Conservation (phyloP, 2,113 vertebrate genomes). For the Larimichthys crocea region DNA sequence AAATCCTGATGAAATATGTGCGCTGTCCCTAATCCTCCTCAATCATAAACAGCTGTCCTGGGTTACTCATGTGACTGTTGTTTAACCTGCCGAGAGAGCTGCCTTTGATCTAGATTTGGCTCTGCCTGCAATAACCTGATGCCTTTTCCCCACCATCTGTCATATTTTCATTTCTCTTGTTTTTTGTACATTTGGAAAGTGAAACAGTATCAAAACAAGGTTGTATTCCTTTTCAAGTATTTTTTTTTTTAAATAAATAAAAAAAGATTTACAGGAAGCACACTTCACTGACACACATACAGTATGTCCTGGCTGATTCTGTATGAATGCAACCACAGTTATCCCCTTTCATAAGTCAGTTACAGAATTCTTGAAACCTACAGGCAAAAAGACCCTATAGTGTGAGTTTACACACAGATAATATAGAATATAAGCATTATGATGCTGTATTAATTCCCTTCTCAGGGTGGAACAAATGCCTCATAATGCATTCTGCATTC, state of each 20-base stretch:
- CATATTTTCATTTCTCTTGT: slow-evolving; percentile 47
- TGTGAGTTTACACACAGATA: slow-evolving; percentile 31
- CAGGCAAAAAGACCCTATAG: slow-evolving; percentile 12
- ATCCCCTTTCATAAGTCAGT: neutral
- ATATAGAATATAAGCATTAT: slow-evolving; percentile 38
- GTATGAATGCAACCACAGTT: neutral
- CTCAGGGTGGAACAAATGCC: slow-evolving; percentile 30
- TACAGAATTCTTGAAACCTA: slow-evolving; percentile 18
- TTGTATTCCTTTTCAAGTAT: neutral
- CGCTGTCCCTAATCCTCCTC: slow-evolving; percentile 74
- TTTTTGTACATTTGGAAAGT: slow-evolving; percentile 34
- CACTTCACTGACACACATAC: slow-evolving; percentile 5
- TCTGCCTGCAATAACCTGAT: slow-evolving; percentile 58
- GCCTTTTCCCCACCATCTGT: slow-evolving; percentile 74
- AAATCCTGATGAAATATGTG: slow-evolving; percentile 81
- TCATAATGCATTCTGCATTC: slow-evolving; percentile 23
- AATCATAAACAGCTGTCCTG: slow-evolving; percentile 79
- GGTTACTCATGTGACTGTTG: slow-evolving; percentile 74
- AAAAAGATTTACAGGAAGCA: slow-evolving; percentile 9
- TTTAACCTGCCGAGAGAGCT: slow-evolving; percentile 70
- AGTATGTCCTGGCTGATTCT: neutral
- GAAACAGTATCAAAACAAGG: slow-evolving; percentile 16
- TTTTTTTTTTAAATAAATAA: neutral
- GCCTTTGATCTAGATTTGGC: slow-evolving; percentile 79
- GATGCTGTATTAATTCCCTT: slow-evolving; percentile 26